Base-by-base conservation (phyloP, 1,140 invertebrate species). In the Paralvinella palmiformis region DNA sequence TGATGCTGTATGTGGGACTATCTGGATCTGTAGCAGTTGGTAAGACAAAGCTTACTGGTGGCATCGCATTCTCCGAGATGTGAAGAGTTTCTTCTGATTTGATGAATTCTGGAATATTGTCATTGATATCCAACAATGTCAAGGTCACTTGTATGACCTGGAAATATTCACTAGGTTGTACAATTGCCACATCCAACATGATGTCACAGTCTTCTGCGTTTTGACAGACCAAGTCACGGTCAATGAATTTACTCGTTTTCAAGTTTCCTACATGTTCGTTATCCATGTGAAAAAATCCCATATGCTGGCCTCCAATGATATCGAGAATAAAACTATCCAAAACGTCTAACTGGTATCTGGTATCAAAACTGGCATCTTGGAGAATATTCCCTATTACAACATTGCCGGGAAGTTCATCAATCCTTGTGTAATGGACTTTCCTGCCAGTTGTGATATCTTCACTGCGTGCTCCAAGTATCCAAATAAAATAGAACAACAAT, bases 351-450 rank as follows among this genome's bases (percentile, higher is more conserved):
- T 44, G 7, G 52, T 66, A 59, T 27, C 37, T 44, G 4, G 13
- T 45, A 27, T 29, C 31, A 45, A 66, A 45, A 10, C 35, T 59
- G 17, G 64, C 45, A 29, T 56, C 64, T n/a, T 27, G 27, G 3
- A 66, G 37, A 32, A 66, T 41, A 22, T 66, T 66, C 3, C 64
- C 64, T 17, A 66, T n/a, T n/a, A n/a, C n/a, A n/a, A n/a, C n/a
- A n/a, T n/a, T n/a, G n/a, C n/a, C n/a, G n/a, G n/a, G n/a, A n/a
- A n/a, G n/a, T n/a, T n/a, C n/a, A n/a, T n/a, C n/a, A n/a, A n/a
- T n/a, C n/a, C n/a, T n/a, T n/a, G n/a, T n/a, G n/a, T n/a, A n/a
- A n/a, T n/a, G n/a, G n/a, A n/a, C n/a, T n/a, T n/a, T n/a, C n/a
- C n/a, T n/a, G n/a, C n/a, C n/a, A n/a, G n/a, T n/a, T n/a, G n/a